A percentile compares a stretch with the other conserved stretches of the same genome.
Conservation (phyloP, 2,113 vertebrate genomes). For the Toxostoma redivivum region DNA sequence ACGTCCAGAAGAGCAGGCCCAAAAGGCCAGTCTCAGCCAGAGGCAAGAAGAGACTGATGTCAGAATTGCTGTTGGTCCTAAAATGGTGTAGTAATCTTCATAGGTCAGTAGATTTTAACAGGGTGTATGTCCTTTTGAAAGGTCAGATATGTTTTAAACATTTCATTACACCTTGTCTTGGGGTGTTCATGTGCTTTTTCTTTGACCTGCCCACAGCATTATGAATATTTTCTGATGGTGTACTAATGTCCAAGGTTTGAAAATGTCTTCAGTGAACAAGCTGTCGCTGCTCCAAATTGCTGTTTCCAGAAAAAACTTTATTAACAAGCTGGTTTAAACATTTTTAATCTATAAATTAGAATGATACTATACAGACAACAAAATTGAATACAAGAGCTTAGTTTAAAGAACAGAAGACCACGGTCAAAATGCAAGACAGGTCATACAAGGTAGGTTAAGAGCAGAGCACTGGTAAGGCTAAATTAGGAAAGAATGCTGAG, state of each 20-base stretch:
- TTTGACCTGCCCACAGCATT: neutral
- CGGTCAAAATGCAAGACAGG: neutral
- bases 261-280: neutral
- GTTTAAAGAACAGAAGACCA: neutral
- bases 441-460: neutral
- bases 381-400: neutral
- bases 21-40: constrained; percentile 32
- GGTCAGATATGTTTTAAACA: constrained; percentile 48
- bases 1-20: neutral
- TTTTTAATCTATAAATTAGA: neutral
- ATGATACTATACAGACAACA: neutral
- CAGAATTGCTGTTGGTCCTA: neutral
- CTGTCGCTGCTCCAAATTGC: neutral
- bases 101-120: constrained; percentile 46
- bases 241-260: neutral
- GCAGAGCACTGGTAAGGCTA: neutral
- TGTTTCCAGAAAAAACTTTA: neutral
- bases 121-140: constrained; percentile 46
- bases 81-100: neutral
- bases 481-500: neutral
- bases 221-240: neutral
- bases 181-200: neutral
- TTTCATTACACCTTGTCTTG: constrained; percentile 10
- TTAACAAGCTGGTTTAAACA: neutral
- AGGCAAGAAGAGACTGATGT: constrained; percentile 7